These are phyloP conservation scores for Cosmia trapezina DNA, from an alignment of 2,888 invertebrate species.

Conservation along the genomic window DNA sequence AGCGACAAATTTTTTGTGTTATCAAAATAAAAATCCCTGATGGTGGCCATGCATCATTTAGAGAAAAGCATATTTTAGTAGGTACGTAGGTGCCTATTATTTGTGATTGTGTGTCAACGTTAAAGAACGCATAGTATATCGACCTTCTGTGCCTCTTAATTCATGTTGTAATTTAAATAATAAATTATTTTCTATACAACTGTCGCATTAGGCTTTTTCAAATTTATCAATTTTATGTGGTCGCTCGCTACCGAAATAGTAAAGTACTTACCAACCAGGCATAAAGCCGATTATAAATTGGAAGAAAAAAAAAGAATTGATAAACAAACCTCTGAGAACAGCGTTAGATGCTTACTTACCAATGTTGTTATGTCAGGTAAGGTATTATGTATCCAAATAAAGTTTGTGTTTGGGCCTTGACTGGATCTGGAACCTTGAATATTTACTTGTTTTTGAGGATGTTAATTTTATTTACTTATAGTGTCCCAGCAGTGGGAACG, in stretches of 20 bases:
- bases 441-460: not conserved
- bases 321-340: no score
- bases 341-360: not conserved
- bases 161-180: conserved; percentile 25
- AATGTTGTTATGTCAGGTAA: not conserved
- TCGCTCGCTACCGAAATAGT: conserved; percentile 17
- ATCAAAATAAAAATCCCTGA: no score
- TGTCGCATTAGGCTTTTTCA: conserved; percentile 27
- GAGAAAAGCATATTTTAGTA: no score
- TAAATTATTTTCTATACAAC: conserved; percentile 28
- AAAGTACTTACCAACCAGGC: not conserved
- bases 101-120: conserved; percentile 15
- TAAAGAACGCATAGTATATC: not conserved
- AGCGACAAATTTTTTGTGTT: no score
- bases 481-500: not conserved
- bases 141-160: conserved; percentile 27
- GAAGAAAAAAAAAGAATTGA: not conserved
- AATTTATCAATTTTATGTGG: conserved; percentile 26
- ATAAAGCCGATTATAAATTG: conserved; percentile 10
- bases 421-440: not conserved
- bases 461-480: not conserved
- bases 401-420: not conserved
- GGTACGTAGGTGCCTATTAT: no score
- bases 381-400: not conserved
- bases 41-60: no score